These are phyloP conservation scores for Ichneumoninae sp. DNA, from an alignment of 2,888 invertebrate genomes.

Conservation along the genomic window DNA sequence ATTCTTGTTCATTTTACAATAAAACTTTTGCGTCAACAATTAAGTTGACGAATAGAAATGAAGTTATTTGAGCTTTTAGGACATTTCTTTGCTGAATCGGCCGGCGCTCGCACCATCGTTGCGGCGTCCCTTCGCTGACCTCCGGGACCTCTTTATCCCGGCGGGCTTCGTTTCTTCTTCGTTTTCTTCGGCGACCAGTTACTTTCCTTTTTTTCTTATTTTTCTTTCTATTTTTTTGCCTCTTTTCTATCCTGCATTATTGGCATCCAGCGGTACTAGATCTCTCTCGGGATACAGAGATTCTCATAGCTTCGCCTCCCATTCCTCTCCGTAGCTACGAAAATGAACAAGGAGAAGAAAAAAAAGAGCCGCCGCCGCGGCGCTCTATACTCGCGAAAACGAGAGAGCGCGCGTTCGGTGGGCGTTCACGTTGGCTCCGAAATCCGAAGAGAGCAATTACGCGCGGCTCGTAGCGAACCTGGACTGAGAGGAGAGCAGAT, in stretches of 20 bases:
- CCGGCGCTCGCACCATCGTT: background rate
- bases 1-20: too few species aligned
- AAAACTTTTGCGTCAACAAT: slow-evolving; percentile 24
- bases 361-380: slow-evolving; percentile 27
- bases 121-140: slow-evolving; percentile 24
- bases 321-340: slow-evolving; percentile 24
- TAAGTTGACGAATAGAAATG: slow-evolving; percentile 27
- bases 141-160: slow-evolving; percentile 29
- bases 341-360: slow-evolving; percentile 12
- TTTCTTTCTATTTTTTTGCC: too few species aligned
- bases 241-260: slow-evolving; percentile 25
- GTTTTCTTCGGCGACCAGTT: background rate
- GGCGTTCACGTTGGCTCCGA: slow-evolving; percentile 60
- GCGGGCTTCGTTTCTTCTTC: slow-evolving; percentile 7
- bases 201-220: background rate
- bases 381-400: slow-evolving; percentile 13
- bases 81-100: slow-evolving; percentile 13
- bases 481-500: slow-evolving; percentile 56
- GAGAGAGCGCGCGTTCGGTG: slow-evolving; percentile 48
- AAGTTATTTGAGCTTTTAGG: slow-evolving; percentile 16
- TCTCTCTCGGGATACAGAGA: slow-evolving; percentile 25
- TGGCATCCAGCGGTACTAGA: slow-evolving; percentile 38
- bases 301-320: background rate
- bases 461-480: slow-evolving; percentile 20
- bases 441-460: slow-evolving; percentile 67